Evolutionary conservation across 2,113 vertebrate genomes (phyloP).

Genomic region (Tetraodon nigroviridis): DNA sequence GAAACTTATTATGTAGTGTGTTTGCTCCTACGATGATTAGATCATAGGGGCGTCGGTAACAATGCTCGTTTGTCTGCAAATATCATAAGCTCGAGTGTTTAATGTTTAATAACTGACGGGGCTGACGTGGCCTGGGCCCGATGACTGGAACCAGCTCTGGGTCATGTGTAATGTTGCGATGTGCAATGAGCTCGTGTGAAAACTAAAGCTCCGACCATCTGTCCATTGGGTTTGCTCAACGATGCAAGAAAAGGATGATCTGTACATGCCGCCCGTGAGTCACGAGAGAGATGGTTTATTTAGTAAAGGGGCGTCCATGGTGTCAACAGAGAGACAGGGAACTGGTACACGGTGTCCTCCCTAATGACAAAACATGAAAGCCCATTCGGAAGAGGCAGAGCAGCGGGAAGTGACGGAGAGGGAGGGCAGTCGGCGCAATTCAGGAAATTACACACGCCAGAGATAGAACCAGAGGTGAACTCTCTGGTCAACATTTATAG

Average conservation of each 20-base stretch:
- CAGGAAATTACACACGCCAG: slow-evolving; percentile 55
- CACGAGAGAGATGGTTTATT: slow-evolving; percentile 43
- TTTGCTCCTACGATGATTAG: slow-evolving; percentile 25
- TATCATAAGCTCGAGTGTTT: slow-evolving; percentile 10
- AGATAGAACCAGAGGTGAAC: background rate
- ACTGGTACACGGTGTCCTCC: slow-evolving; percentile 53
- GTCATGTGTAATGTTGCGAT: background rate
- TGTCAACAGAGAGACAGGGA: slow-evolving; percentile 14
- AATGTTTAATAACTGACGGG: background rate
- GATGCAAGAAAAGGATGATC: slow-evolving; percentile 2
- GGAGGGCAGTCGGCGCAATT: slow-evolving; percentile 33
- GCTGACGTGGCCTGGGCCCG: slow-evolving; percentile 1
- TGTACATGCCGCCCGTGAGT: slow-evolving; percentile 40
- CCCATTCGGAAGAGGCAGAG: slow-evolving; percentile 5
- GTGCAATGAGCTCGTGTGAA: background rate
- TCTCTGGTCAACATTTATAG: slow-evolving; percentile 34
- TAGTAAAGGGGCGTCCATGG: slow-evolving; percentile 14
- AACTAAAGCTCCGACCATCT: background rate
- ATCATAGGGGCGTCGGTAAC: slow-evolving; percentile 11
- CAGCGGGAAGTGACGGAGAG: slow-evolving; percentile 27
- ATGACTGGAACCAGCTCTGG: background rate
- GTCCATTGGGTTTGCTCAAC: slow-evolving; percentile 9
- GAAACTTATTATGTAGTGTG: slow-evolving; percentile 21
- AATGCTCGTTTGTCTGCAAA: slow-evolving; percentile 4
- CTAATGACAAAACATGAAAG: slow-evolving; percentile 27